A percentile compares a stretch with the other conserved stretches of the same genome.
Conservation (phyloP, 2,888 invertebrate species). For the Brachynemurus nebulosus region DNA sequence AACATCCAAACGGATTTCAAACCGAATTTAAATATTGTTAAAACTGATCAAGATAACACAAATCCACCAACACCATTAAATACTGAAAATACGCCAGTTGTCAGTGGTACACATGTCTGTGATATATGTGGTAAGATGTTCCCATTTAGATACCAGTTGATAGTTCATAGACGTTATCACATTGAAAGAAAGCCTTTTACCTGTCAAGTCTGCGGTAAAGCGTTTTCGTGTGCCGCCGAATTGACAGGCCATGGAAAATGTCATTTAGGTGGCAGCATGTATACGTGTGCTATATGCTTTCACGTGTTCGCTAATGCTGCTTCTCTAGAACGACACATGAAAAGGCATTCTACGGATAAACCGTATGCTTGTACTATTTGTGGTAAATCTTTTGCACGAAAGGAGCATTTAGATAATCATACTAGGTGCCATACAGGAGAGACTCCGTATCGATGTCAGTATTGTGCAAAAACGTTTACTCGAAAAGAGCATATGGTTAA, state of each 20-base stretch:
- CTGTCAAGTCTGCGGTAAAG: constrained; percentile 65
- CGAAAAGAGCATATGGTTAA: constrained; percentile 69
- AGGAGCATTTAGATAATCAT: constrained; percentile 77
- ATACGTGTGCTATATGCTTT: constrained; percentile 56
- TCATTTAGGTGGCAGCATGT: constrained; percentile 66
- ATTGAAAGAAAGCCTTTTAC: constrained; percentile 75
- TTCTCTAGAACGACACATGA: constrained; percentile 60
- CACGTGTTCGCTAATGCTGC: constrained; percentile 61
- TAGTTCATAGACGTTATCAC: constrained; percentile 76
- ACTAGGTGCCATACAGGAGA: constrained; percentile 70
- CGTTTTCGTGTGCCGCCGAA: constrained; percentile 67
- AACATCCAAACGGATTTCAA: constrained; percentile 12
- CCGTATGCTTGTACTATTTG: constrained; percentile 76
- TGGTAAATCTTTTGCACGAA: constrained; percentile 74
- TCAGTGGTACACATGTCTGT: constrained; percentile 57
- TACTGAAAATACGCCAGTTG: constrained; percentile 41
- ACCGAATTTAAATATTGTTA: constrained; percentile 20
- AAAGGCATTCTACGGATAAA: constrained; percentile 69
- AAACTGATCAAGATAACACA: constrained; percentile 37
- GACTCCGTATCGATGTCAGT: constrained; percentile 64
- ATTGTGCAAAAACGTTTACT: constrained; percentile 61
- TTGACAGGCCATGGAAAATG: constrained; percentile 72
- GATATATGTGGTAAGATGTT: constrained; percentile 79
- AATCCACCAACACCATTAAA: constrained; percentile 43
- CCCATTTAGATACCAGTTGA: constrained; percentile 75